Evolutionary conservation across 2,797 vertebrate genomes (phyloP), one percentile per base, ranked within the genome.

Genomic region (Parauchenoglanis ngamensis): DNA sequence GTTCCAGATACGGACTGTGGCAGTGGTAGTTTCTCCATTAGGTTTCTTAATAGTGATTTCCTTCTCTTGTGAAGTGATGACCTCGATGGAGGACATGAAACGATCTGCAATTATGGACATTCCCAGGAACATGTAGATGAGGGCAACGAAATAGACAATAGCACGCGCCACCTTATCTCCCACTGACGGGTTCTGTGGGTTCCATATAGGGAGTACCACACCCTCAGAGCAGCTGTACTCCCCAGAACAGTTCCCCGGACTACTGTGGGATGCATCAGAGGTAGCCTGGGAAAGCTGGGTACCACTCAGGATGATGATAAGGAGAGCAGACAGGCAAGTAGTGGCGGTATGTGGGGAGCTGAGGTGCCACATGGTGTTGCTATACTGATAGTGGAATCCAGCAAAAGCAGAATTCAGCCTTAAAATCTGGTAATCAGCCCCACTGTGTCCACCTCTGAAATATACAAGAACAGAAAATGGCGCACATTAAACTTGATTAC

Each of bases 71-170:
- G 97, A 97, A 35, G 97, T 97, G 90, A 97, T 97, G 85, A 97
- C 97, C 92, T 97, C 97, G 0, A 97, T 97, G 13, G 96, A 97
- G 19, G 97, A 96, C 97, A 97, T 97, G 92, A 97, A 97, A 87
- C 97, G 96, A 90, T 97, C 97, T 0, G 97, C 97, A 7, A 97
- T 96, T 88, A 97, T 97, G 90, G 96, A 97, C 96, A 97, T 97
- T 85, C 97, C 97, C 90, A 97, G 93, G 92, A 97, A 97, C 96
- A 97, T 97, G 94, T 97, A 97, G 90, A 97, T 95, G 68, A 97
- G 94, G 0, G 96, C 97, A 35, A 96, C 96, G 40, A 97, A 97
- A 92, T 97, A 97, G 49, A 97, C 97, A 1, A 97, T 97, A 88
- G 97, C 96, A 0, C 97, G 95, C 0, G 97, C 97, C 90, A 97